These are phyloP conservation scores for Zosterops lateralis DNA, from an alignment of 2,113 vertebrate genomes.

Conservation along the genomic window DNA sequence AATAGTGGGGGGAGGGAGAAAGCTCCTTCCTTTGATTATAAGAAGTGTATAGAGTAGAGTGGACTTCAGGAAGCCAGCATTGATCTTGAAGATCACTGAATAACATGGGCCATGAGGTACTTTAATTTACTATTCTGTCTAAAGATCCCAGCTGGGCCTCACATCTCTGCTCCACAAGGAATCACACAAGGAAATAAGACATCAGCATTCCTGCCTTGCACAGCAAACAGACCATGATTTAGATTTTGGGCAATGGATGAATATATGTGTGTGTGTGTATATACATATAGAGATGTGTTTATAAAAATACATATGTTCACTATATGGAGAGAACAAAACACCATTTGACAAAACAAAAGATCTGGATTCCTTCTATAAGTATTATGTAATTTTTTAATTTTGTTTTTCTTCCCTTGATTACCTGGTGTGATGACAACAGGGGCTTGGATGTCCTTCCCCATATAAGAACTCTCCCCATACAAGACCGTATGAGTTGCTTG, in stretches of 20 bases:
- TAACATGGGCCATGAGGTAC: neutral
- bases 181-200: neutral
- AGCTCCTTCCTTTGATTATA: slow-evolving; percentile 25
- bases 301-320: neutral
- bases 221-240: neutral
- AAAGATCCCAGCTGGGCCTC: neutral
- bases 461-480: rapidly evolving
- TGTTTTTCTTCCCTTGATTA: neutral
- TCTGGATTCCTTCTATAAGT: neutral
- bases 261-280: neutral
- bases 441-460: neutral
- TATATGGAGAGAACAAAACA: neutral
- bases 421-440: neutral
- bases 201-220: neutral
- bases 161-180: neutral
- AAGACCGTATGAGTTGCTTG: neutral
- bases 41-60: neutral
- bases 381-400: neutral
- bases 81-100: slow-evolving; percentile 42
- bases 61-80: slow-evolving; percentile 49
- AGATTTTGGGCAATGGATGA: neutral
- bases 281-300: rapidly evolving
- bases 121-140: slow-evolving; percentile 48
- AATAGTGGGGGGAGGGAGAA: slow-evolving; percentile 13
- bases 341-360: neutral